Percentiles rank a stretch among this genome's conserved stretches.
Conservation (phyloP, 2,797 vertebrate genomes). For the Philypnodon macrostomus region DNA sequence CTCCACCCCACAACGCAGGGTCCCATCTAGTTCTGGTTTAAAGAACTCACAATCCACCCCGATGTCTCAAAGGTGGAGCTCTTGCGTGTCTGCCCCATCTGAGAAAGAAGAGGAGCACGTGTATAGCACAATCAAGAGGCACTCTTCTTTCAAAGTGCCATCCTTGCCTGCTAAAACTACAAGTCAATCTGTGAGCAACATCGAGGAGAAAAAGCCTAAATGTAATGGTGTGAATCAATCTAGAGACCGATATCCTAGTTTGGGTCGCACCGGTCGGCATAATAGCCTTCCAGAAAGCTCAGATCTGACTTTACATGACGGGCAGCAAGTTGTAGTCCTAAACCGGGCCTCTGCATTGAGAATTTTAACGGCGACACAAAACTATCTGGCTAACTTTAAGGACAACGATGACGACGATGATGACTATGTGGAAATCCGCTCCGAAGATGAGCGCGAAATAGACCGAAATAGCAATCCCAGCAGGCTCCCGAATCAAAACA, state of each 20-base stretch:
- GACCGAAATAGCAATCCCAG: constrained; percentile 21
- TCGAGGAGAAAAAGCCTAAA: constrained; percentile 69
- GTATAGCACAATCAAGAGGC: constrained; percentile 86
- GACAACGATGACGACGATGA: constrained; percentile 89
- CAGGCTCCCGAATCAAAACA: constrained; percentile 25
- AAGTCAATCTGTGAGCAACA: constrained; percentile 80
- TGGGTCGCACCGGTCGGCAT: constrained; percentile 68
- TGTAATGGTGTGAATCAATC: constrained; percentile 36
- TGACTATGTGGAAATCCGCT: constrained; percentile 97
- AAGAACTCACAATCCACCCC: constrained; percentile 70
- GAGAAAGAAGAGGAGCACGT: constrained; percentile 83
- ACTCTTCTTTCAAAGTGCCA: constrained; percentile 68
- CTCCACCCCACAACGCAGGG: constrained; percentile 63
- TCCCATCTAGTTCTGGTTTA: constrained; percentile 82
- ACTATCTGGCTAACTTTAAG: constrained; percentile 95
- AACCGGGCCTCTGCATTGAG: constrained; percentile 81
- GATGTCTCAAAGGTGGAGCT: constrained; percentile 82
- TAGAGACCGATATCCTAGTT: constrained; percentile 39
- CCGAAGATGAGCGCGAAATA: constrained; percentile 85
- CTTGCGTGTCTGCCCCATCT: constrained; percentile 80
- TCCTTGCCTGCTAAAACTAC: constrained; percentile 65
- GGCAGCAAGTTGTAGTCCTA: constrained; percentile 88
- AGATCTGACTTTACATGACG: constrained; percentile 89
- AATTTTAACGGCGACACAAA: constrained; percentile 86
- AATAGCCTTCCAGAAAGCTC: constrained; percentile 79